Percentiles rank a stretch among this genome's conserved stretches.
Conservation (phyloP, 2,888 invertebrate species). For the Seladonia tumulorum region DNA sequence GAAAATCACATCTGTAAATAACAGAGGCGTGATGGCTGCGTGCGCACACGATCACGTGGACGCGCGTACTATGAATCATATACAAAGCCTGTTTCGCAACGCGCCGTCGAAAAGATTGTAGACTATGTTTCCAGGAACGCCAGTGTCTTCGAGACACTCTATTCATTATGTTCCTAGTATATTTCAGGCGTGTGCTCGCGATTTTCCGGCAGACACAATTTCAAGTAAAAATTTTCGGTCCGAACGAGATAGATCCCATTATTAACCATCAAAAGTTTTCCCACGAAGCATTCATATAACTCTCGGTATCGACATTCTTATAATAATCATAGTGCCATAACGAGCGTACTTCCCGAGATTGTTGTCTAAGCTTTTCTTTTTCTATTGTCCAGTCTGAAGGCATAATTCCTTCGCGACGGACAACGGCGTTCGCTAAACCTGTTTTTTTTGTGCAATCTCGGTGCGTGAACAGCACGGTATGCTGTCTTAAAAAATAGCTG, state of each 20-base stretch:
- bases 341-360: constrained; percentile 21
- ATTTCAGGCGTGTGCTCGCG: constrained; percentile 5
- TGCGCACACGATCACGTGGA: constrained; percentile 61
- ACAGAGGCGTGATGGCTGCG: constrained; percentile 50
- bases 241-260: background rate
- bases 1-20: constrained; percentile 67
- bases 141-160: constrained; percentile 54
- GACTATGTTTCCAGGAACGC: constrained; percentile 59
- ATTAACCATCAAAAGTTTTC: background rate
- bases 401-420: constrained; percentile 1
- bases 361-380: constrained; percentile 22
- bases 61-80: constrained; percentile 71
- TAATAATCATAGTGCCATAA: constrained; percentile 26
- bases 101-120: constrained; percentile 49
- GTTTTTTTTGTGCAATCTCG: background rate
- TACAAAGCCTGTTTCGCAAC: constrained; percentile 65
- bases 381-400: background rate
- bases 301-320: background rate
- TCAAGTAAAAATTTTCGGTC: background rate
- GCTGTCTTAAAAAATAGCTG: background rate
- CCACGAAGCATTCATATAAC: background rate
- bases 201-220: constrained; percentile 14
- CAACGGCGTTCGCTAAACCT: background rate
- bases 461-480: background rate
- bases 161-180: constrained; percentile 44